phyloP scores from a whole-genome alignment of 2,888 invertebrate genomes.

The Embidobia sp. region DNA sequence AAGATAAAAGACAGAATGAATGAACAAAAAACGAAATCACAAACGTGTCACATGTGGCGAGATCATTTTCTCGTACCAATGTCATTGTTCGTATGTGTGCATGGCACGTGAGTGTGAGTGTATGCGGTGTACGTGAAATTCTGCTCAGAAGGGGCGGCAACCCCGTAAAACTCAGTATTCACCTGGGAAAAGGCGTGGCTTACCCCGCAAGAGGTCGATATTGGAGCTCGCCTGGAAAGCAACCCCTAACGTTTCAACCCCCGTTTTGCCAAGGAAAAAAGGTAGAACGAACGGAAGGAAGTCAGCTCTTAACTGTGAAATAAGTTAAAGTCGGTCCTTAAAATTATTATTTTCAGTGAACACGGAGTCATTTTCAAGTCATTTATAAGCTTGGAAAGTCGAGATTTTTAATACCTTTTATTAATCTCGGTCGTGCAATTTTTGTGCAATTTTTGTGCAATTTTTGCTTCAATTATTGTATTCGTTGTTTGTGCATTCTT shows the following conservation, averaged over 20 bases:
- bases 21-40: conserved; percentile 3
- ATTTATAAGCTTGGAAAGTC: background rate
- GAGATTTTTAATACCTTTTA: too few relatives aligned
- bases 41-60: conserved; percentile 29
- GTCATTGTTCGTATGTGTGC: conserved; percentile 33
- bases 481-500: too few relatives aligned
- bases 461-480: too few relatives aligned
- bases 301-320: conserved; percentile 53
- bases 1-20: too few relatives aligned
- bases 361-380: background rate
- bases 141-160: conserved; percentile 63
- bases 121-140: conserved; percentile 35
- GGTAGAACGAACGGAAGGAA: conserved; percentile 52
- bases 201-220: conserved; percentile 77
- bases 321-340: conserved; percentile 30
- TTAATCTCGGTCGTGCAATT: too few relatives aligned
- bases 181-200: conserved; percentile 81
- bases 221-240: conserved; percentile 69
- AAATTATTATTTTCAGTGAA: conserved; percentile 35
- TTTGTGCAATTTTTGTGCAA: too few relatives aligned
- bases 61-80: conserved; percentile 40
- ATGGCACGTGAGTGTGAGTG: conserved; percentile 1
- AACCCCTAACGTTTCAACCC: conserved; percentile 57
- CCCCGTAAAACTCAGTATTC: conserved; percentile 70
- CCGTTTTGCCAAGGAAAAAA: conserved; percentile 22